These are phyloP conservation scores for Notarius lentiginosus DNA, from an alignment of 2,113 vertebrate species.

Conservation along the genomic window DNA sequence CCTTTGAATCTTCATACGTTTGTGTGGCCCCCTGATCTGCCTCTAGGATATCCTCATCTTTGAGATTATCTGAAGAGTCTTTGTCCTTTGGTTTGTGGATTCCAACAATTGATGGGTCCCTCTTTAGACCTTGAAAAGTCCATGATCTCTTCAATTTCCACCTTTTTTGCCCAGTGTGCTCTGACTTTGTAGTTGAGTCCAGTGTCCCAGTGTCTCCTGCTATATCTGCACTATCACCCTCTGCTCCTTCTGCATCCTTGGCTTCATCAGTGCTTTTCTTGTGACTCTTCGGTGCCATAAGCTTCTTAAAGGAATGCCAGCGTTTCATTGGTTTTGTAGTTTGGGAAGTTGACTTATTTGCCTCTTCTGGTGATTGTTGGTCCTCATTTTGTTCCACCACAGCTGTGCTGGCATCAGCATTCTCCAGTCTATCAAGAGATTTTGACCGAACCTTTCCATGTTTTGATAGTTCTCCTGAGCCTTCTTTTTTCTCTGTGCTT, in stretches of 20 bases:
- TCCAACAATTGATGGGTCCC: conserved; percentile 72
- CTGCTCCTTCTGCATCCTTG: conserved; percentile 65
- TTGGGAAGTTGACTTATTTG: conserved; percentile 63
- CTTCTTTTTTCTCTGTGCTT: conserved; percentile 76
- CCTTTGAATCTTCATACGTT: conserved; percentile 59
- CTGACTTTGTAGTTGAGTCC: conserved; percentile 70
- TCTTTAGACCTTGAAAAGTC: conserved; percentile 80
- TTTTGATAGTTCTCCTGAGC: conserved; percentile 45
- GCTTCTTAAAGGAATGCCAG: conserved; percentile 80
- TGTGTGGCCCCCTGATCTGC: conserved; percentile 49
- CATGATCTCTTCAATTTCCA: conserved; percentile 80
- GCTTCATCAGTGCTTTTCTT: conserved; percentile 66
- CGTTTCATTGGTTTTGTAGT: conserved; percentile 74
- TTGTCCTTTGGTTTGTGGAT: conserved; percentile 73
- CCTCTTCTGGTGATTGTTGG: conserved; percentile 60
- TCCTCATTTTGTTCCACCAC: conserved; percentile 65
- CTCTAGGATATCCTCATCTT: conserved; percentile 48
- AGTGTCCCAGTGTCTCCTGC: conserved; percentile 70
- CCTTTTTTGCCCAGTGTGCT: conserved; percentile 68
- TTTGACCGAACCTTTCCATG: conserved; percentile 68
- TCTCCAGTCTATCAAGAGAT: conserved; percentile 75
- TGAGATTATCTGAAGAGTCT: conserved; percentile 60
- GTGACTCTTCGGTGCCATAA: conserved; percentile 76
- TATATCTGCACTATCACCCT: conserved; percentile 55
- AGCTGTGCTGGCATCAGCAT: conserved; percentile 64